phyloP scores from a whole-genome alignment of 1,140 invertebrate genomes.

The Drosophila nikananu region DNA sequence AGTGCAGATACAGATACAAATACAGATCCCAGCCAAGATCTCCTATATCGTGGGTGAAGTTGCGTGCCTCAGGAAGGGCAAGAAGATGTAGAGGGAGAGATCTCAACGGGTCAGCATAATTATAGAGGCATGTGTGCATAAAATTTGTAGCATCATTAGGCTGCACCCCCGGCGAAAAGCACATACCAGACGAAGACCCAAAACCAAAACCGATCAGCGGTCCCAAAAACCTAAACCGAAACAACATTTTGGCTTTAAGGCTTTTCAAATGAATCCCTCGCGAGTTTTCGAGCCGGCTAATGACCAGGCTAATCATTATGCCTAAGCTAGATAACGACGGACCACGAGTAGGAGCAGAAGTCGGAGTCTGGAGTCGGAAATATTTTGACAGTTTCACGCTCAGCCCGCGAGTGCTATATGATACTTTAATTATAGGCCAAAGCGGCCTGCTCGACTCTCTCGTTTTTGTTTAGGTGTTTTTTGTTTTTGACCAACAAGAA shows the following conservation, averaged over 20 bases:
- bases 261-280: slow-evolving; percentile 81
- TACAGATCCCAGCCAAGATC: slow-evolving; percentile 35
- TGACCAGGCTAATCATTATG: slow-evolving; percentile 82
- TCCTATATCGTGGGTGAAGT: slow-evolving; percentile 44
- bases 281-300: slow-evolving; percentile 53
- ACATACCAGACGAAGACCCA: slow-evolving; percentile 34
- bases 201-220: slow-evolving; percentile 18
- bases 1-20: slow-evolving; percentile 66
- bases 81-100: slow-evolving; percentile 10
- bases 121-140: slow-evolving; percentile 78
- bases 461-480: slow-evolving; percentile 28
- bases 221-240: slow-evolving; percentile 31
- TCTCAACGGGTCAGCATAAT: slow-evolving; percentile 63
- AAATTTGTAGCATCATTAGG: slow-evolving; percentile 82
- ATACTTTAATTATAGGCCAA: slow-evolving; percentile 81
- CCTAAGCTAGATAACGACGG: slow-evolving; percentile 73
- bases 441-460: slow-evolving; percentile 26
- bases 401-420: slow-evolving; percentile 80
- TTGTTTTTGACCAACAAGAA: slow-evolving; percentile 45
- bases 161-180: slow-evolving; percentile 76
- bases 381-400: slow-evolving; percentile 83
- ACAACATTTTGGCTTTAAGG: slow-evolving; percentile 79
- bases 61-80: slow-evolving; percentile 12
- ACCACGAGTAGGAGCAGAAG: background rate
- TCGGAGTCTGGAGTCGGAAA: slow-evolving; percentile 53